Evolutionary conservation across 2,888 invertebrate genomes (phyloP).

Genomic region (Tinea trinotella): DNA sequence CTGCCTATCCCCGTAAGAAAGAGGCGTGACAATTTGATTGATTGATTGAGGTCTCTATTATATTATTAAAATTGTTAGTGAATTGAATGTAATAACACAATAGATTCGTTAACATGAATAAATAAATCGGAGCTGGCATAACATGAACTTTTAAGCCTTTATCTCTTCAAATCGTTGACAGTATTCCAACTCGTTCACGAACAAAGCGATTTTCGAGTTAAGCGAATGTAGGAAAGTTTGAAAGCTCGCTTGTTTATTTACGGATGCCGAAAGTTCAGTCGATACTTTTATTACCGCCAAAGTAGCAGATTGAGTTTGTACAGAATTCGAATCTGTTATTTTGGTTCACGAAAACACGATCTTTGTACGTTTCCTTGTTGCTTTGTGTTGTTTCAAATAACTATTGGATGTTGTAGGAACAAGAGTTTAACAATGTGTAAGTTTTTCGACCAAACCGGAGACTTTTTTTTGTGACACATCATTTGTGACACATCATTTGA

Average conservation of each 20-base stretch:
- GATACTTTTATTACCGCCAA: conserved; percentile 16
- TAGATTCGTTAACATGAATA: conserved; percentile 13
- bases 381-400: neutral
- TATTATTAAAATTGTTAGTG: too few relatives aligned
- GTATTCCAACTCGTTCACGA: conserved; percentile 32
- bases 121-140: conserved; percentile 22
- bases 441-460: too few relatives aligned
- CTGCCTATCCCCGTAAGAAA: too few relatives aligned
- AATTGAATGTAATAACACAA: conserved; percentile 3
- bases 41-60: too few relatives aligned
- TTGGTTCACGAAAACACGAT: conserved; percentile 11
- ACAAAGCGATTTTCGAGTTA: conserved; percentile 28
- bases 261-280: conserved; percentile 14
- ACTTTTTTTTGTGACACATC: too few relatives aligned
- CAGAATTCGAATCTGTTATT: conserved; percentile 15
- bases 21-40: too few relatives aligned
- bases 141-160: conserved; percentile 30
- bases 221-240: conserved; percentile 14
- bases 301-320: conserved; percentile 5
- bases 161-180: conserved; percentile 35
- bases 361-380: neutral
- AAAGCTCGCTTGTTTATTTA: conserved; percentile 18
- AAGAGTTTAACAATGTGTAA: neutral
- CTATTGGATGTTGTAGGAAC: neutral
- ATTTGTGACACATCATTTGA: too few relatives aligned